Percentiles rank a stretch among this genome's conserved stretches.
These are phyloP conservation scores for Euphysa ruthae DNA, from an alignment of 30 jellyfish, hydroid and myxozoan genomes.

Conservation along the genomic window DNA sequence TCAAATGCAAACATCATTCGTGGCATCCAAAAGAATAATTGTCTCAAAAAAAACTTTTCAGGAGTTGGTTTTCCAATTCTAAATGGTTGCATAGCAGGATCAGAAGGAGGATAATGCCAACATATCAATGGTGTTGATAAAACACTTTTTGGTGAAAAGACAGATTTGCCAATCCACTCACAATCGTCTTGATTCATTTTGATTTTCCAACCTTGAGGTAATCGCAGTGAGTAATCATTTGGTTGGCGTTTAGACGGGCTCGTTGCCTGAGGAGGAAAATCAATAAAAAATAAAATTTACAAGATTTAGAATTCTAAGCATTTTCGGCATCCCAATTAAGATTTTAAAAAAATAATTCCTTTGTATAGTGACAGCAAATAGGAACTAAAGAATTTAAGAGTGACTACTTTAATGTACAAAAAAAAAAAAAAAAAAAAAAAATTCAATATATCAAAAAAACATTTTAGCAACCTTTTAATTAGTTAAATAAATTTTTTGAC, in stretches of 20 bases:
- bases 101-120: neutral
- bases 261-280: too few species aligned
- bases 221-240: neutral
- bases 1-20: neutral
- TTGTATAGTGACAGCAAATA: too few species aligned
- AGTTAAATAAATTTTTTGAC: too few species aligned
- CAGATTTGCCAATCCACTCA: constrained; percentile 21
- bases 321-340: too few species aligned
- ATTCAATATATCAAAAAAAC: too few species aligned
- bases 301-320: too few species aligned
- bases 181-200: constrained; percentile 1
- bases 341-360: too few species aligned
- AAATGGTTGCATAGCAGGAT: neutral
- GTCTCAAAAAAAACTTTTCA: constrained; percentile 8
- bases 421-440: too few species aligned
- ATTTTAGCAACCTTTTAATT: too few species aligned
- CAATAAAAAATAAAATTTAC: too few species aligned
- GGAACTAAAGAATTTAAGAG: too few species aligned
- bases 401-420: too few species aligned
- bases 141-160: constrained; percentile 6
- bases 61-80: constrained; percentile 16
- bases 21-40: constrained; percentile 17
- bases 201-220: constrained; percentile 5
- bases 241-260: constrained; percentile 30
- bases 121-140: neutral